A percentile compares a stretch with the other conserved stretches of the same genome.
Conservation (phyloP, 2,797 vertebrate genomes). For the Synanceia verrucosa region DNA sequence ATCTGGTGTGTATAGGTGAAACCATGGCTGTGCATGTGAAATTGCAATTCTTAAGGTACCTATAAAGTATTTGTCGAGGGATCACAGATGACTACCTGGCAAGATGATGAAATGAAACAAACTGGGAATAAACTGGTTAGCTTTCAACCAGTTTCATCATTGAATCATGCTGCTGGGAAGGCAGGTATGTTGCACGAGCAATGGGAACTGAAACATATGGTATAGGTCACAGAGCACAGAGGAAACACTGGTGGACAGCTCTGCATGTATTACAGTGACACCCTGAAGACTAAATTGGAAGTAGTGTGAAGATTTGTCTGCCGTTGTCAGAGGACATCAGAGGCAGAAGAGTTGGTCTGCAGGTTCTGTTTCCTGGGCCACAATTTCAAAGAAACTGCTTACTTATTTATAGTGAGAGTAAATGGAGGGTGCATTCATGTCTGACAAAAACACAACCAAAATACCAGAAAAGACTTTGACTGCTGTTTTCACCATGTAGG, state of each 20-base stretch:
- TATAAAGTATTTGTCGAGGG: neutral
- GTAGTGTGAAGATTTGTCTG: constrained; percentile 21
- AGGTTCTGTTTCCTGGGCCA: constrained; percentile 17
- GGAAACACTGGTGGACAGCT: constrained; percentile 38
- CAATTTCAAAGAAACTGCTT: constrained; percentile 23
- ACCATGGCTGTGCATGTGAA: neutral
- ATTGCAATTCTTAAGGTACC: neutral
- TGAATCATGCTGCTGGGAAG: neutral
- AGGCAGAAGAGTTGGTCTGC: neutral
- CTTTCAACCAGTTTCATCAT: neutral
- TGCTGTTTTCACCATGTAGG: neutral
- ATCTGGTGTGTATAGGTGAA: neutral
- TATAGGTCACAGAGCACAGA: constrained; percentile 56
- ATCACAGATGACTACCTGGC: neutral
- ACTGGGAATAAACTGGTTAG: neutral
- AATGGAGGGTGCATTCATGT: constrained; percentile 3
- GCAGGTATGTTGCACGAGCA: neutral
- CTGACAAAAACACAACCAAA: neutral
- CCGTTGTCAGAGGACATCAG: constrained; percentile 19
- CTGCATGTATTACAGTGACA: constrained; percentile 11
- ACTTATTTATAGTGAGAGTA: constrained; percentile 17
- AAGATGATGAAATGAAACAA: neutral
- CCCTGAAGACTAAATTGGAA: constrained; percentile 38
- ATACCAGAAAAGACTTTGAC: neutral
- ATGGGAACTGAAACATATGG: constrained; percentile 48